Conservation (phyloP, 2,797 vertebrate species). For the Enteromius trimaculatus region DNA sequence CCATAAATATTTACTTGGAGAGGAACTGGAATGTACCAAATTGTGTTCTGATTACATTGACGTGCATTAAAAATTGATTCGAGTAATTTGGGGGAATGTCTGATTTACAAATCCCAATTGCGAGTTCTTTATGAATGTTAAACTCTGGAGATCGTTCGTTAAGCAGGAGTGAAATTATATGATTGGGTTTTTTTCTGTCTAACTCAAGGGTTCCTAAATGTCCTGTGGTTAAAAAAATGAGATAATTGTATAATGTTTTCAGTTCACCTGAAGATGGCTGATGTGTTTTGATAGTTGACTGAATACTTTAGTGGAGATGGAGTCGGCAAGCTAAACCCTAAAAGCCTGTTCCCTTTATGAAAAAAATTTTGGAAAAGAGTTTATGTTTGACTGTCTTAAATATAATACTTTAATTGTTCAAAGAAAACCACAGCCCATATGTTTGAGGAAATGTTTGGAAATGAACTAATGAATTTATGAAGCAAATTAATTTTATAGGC, state of each 20-base stretch:
- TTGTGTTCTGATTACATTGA: conserved; percentile 81
- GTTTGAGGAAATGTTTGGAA: background rate
- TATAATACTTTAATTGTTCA: background rate
- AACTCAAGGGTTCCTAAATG: conserved; percentile 1
- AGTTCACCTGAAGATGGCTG: background rate
- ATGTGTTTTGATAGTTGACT: background rate
- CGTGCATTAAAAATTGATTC: conserved; percentile 82
- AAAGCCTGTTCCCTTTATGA: background rate
- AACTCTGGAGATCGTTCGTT: conserved; percentile 45
- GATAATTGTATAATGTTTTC: background rate
- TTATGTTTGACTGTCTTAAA: background rate
- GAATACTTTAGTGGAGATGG: background rate
- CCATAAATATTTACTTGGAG: conserved; percentile 85
- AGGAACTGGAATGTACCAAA: conserved; percentile 74
- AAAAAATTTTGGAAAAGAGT: background rate
- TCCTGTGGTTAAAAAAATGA: background rate
- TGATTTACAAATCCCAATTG: conserved; percentile 76
- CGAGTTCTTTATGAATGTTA: conserved; percentile 74
- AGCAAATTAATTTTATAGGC: background rate
- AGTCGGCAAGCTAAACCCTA: background rate
- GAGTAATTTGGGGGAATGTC: conserved; percentile 69
- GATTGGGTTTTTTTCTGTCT: conserved; percentile 37
- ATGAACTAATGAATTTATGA: background rate
- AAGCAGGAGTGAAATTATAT: conserved; percentile 32
- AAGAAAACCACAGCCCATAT: background rate